Evolutionary conservation across 2,888 invertebrate genomes (phyloP).

Genomic region (Epinotia bilunana): DNA sequence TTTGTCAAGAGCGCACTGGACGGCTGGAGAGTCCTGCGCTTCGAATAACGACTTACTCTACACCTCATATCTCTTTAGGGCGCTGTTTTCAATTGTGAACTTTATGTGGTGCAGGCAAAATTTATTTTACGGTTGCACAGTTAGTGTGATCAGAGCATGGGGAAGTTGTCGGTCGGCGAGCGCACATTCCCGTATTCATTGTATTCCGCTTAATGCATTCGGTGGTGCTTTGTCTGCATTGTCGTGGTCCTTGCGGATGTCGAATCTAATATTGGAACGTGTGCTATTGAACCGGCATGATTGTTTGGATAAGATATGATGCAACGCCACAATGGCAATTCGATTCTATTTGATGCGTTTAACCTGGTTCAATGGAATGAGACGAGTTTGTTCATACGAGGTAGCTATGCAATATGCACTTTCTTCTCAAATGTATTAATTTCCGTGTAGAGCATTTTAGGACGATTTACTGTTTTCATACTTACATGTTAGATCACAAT

Average conservation of each 20-base stretch:
- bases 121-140: conserved; percentile 36
- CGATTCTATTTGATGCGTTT: conserved; percentile 18
- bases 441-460: not conserved
- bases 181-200: conserved; percentile 53
- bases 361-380: conserved; percentile 44
- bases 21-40: conserved; percentile 46
- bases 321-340: conserved; percentile 33
- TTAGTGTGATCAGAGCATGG: not conserved
- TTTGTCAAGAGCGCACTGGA: conserved; percentile 74
- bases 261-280: conserved; percentile 61
- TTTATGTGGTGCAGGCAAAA: conserved; percentile 8
- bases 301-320: conserved; percentile 54
- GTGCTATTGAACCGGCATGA: conserved; percentile 58
- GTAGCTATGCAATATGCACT: not conserved
- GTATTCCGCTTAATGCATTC: conserved; percentile 71
- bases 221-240: conserved; percentile 65
- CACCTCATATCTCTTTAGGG: conserved; percentile 4
- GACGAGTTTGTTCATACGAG: not conserved
- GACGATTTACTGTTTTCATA: not conserved
- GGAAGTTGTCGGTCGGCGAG: conserved; percentile 3
- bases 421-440: too few species aligned
- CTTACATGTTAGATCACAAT: too few species aligned
- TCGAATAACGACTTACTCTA: not conserved
- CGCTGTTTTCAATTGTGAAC: conserved; percentile 15
- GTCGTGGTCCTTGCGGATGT: conserved; percentile 61